Conservation (phyloP, 2,888 invertebrate species). For the Pyrrhosoma nymphula region DNA sequence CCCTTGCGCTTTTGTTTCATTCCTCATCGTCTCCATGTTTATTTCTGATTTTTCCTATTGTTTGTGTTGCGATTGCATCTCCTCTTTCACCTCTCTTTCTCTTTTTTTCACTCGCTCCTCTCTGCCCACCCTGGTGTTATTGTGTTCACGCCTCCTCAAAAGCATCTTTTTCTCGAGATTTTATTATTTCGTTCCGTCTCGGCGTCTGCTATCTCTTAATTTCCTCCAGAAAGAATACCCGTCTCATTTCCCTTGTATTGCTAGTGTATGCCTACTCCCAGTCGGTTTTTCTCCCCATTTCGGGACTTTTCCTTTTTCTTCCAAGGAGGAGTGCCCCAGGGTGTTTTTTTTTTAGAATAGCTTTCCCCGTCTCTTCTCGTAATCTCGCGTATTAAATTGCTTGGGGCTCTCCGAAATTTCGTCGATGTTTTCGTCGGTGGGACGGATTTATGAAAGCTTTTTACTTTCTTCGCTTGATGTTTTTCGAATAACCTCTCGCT, state of each 20-base stretch:
- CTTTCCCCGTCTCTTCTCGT: background rate
- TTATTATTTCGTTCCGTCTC: constrained; percentile 22
- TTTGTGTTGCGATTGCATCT: background rate
- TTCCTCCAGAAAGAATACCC: background rate
- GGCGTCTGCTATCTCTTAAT: background rate
- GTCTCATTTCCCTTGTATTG: background rate
- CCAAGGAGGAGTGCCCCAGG: background rate
- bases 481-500: background rate
- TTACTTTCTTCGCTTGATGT: background rate
- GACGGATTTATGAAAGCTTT: background rate
- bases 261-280: background rate
- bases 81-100: background rate
- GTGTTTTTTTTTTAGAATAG: background rate
- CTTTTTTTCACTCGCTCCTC: background rate
- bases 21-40: background rate
- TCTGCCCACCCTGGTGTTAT: too few species aligned
- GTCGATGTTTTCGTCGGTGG: background rate
- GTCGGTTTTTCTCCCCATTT: background rate
- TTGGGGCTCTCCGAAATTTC: background rate
- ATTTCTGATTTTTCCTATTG: background rate
- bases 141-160: background rate
- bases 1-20: background rate
- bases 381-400: constrained; percentile 14
- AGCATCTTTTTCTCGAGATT: background rate
- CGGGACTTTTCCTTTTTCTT: background rate